Conservation (phyloP, 2,113 vertebrate species). For the zebrafish (Danio rerio) region DNA sequence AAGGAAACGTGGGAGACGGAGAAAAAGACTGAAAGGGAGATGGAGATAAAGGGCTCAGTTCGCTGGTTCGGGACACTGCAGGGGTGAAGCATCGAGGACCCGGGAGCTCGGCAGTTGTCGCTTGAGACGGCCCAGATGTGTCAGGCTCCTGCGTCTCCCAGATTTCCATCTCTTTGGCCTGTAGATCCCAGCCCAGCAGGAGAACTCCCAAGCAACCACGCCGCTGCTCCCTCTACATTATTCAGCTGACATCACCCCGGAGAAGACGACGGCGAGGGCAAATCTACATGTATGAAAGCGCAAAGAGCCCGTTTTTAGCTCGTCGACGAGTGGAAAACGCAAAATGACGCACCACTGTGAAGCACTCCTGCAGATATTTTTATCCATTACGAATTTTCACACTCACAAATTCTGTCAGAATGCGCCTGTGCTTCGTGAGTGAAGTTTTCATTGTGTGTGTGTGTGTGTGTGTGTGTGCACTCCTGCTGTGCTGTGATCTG, state of each 20-base stretch:
- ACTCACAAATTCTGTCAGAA: slow-evolving; percentile 16
- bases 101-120: slow-evolving; percentile 36
- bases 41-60: slow-evolving; percentile 28
- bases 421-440: slow-evolving; percentile 32
- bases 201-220: slow-evolving; percentile 10
- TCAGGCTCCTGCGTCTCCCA: slow-evolving; percentile 25
- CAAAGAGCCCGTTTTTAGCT: slow-evolving; percentile 20
- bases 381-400: slow-evolving; percentile 27
- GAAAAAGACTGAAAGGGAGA: slow-evolving; percentile 26
- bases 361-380: slow-evolving; percentile 37
- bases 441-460: slow-evolving; percentile 19
- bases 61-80: slow-evolving; percentile 35
- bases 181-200: slow-evolving; percentile 30
- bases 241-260: slow-evolving; percentile 46
- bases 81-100: slow-evolving; percentile 39
- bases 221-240: slow-evolving; percentile 44
- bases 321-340: neutral
- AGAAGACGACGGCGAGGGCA: slow-evolving; percentile 17
- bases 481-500: slow-evolving; percentile 52
- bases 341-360: slow-evolving; percentile 29
- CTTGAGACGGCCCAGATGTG: slow-evolving; percentile 43
- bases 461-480: slow-evolving; percentile 28
- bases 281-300: neutral
- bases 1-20: slow-evolving; percentile 22
- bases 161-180: slow-evolving; percentile 49